A percentile compares a stretch with the other conserved stretches of the same genome.
phyloP scores from a whole-genome alignment of 64 coral and sea anemone genomes.

The Porites lutea region DNA sequence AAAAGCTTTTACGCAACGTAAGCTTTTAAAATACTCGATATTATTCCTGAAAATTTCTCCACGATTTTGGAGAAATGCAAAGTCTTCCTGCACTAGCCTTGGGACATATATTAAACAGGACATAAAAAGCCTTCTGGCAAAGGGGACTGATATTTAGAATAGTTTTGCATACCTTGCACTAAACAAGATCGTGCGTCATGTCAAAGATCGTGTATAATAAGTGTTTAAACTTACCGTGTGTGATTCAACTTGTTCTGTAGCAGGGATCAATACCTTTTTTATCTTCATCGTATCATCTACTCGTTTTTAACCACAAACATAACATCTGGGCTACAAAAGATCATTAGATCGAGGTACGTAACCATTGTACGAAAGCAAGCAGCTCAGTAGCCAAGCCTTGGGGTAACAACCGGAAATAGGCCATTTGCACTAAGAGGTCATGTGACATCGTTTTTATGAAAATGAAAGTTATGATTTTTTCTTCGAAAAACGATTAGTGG shows the following conservation, averaged over 20 bases:
- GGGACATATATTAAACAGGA: no score
- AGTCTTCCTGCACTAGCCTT: no score
- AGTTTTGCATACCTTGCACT: background rate
- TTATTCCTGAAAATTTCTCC: no score
- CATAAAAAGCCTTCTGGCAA: no score
- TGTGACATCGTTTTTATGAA: no score
- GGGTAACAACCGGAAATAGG: background rate
- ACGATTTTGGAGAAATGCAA: no score
- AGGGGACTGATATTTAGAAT: no score
- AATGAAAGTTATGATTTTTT: no score
- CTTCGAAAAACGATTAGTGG: no score
- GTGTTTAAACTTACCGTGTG: conserved; percentile 64
- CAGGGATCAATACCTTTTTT: conserved; percentile 72
- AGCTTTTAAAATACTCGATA: no score
- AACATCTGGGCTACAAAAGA: background rate
- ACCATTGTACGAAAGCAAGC: background rate
- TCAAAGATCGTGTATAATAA: background rate
- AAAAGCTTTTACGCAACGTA: no score
- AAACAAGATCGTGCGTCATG: background rate
- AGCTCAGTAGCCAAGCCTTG: conserved; percentile 5
- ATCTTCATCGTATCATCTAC: conserved; percentile 67
- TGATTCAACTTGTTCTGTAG: conserved; percentile 70
- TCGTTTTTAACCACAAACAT: background rate
- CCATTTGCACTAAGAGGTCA: no score
- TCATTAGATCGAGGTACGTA: background rate